These are phyloP conservation scores for Teleiodes luculella DNA, from an alignment of 2,888 invertebrate species.

Conservation along the genomic window DNA sequence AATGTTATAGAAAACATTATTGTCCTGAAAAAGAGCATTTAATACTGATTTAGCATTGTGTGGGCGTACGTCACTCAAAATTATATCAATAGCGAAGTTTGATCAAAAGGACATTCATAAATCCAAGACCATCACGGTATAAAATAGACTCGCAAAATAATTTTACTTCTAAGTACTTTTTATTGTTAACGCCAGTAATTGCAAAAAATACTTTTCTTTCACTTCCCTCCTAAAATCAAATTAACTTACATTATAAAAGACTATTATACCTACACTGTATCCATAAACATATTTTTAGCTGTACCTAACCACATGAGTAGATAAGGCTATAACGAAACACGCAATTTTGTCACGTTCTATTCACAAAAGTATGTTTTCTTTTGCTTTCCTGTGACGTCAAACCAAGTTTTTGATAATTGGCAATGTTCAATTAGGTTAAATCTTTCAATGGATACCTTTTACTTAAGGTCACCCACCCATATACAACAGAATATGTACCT, in stretches of 20 bases:
- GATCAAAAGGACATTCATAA: constrained; percentile 36
- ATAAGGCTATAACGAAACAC: too few relatives aligned
- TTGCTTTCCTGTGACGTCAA: background rate
- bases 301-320: too few relatives aligned
- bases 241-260: too few relatives aligned
- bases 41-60: constrained; percentile 66
- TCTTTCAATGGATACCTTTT: constrained; percentile 57
- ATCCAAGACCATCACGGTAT: background rate
- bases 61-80: constrained; percentile 69
- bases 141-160: background rate
- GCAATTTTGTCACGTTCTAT: too few relatives aligned
- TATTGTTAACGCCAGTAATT: too few relatives aligned
- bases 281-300: too few relatives aligned
- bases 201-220: too few relatives aligned
- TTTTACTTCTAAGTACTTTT: background rate
- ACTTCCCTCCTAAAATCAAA: too few relatives aligned
- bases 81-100: constrained; percentile 45
- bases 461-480: constrained; percentile 63
- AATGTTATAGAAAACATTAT: constrained; percentile 51
- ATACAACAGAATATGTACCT: constrained; percentile 68
- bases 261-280: too few relatives aligned
- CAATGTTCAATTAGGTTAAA: constrained; percentile 54
- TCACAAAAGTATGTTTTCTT: too few relatives aligned
- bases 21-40: constrained; percentile 66
- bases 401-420: constrained; percentile 17